Conservation (phyloP, 2,888 invertebrate species). For the Cylindroiulus punctatus region DNA sequence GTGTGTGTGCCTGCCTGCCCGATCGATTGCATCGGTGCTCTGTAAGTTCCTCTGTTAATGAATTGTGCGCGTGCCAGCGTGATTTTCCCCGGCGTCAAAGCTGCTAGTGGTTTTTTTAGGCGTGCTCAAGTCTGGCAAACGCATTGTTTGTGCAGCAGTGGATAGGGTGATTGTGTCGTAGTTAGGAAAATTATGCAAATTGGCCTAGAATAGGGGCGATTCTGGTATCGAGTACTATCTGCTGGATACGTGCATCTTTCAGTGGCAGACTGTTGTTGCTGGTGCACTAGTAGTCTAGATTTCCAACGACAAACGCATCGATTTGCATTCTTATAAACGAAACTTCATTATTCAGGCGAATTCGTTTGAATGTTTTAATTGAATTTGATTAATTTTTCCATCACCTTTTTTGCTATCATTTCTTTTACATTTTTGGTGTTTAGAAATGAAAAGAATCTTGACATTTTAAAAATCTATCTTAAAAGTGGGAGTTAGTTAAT, state of each 20-base stretch:
- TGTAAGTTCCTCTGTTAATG: constrained; percentile 1
- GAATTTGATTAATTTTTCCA: no score
- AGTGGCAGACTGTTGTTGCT: constrained; percentile 12
- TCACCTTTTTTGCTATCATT: neutral
- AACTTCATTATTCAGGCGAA: no score
- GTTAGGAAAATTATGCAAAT: neutral
- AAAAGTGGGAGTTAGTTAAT: neutral
- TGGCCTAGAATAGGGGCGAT: neutral
- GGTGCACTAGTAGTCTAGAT: neutral
- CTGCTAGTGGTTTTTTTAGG: neutral
- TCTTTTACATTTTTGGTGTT: neutral
- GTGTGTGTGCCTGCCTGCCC: neutral
- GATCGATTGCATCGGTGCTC: neutral
- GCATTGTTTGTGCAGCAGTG: neutral
- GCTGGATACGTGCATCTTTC: neutral
- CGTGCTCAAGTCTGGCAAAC: neutral
- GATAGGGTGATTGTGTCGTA: neutral
- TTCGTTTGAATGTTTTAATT: no score
- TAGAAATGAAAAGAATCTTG: neutral
- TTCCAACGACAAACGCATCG: neutral
- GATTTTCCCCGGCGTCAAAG: neutral
- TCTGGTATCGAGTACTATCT: neutral
- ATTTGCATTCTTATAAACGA: no score
- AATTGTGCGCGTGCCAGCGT: neutral
- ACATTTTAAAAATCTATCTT: neutral